Percentiles rank a stretch among this genome's conserved stretches.
Evolutionary conservation across 30 jellyfish, hydroid and myxozoan species (phyloP).

Genomic region (Aurelia coerulea): DNA sequence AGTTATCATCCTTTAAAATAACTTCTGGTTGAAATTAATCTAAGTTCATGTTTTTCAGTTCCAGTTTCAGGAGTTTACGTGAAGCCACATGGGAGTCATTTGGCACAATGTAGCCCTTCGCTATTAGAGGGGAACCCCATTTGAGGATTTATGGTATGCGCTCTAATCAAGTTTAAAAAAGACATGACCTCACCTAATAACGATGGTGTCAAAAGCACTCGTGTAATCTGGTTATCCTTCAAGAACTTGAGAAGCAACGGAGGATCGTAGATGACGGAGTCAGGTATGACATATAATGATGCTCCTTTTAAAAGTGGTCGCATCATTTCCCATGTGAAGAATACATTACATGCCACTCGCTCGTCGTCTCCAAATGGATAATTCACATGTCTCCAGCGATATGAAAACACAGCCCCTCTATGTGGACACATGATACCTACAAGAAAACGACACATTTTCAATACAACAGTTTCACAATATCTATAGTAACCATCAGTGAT

Average conservation of each 20-base stretch:
- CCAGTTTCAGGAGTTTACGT: too few species aligned
- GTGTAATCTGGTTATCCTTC: slow-evolving; percentile 72
- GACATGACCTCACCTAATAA: slow-evolving; percentile 66
- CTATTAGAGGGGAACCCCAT: too few species aligned
- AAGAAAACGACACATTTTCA: neutral
- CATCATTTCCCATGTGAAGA: slow-evolving; percentile 92
- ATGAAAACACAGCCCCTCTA: slow-evolving; percentile 89
- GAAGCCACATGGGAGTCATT: too few species aligned
- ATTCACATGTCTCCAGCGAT: slow-evolving; percentile 85
- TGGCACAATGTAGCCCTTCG: too few species aligned
- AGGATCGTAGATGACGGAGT: slow-evolving; percentile 82
- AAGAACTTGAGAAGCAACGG: slow-evolving; percentile 68
- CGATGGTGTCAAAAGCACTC: slow-evolving; percentile 87
- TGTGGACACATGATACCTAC: slow-evolving; percentile 94
- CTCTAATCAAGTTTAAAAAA: too few species aligned
- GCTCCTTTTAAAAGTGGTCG: slow-evolving; percentile 88
- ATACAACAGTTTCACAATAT: neutral
- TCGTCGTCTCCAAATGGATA: slow-evolving; percentile 81
- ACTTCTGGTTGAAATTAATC: too few species aligned
- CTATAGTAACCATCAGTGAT: neutral
- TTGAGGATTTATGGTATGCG: too few species aligned
- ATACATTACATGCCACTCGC: slow-evolving; percentile 87
- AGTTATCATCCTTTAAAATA: too few species aligned
- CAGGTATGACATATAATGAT: slow-evolving; percentile 82
- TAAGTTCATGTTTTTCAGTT: too few species aligned